phyloP scores from a whole-genome alignment of 2,113 vertebrate genomes.

The Gambusia affinis region DNA sequence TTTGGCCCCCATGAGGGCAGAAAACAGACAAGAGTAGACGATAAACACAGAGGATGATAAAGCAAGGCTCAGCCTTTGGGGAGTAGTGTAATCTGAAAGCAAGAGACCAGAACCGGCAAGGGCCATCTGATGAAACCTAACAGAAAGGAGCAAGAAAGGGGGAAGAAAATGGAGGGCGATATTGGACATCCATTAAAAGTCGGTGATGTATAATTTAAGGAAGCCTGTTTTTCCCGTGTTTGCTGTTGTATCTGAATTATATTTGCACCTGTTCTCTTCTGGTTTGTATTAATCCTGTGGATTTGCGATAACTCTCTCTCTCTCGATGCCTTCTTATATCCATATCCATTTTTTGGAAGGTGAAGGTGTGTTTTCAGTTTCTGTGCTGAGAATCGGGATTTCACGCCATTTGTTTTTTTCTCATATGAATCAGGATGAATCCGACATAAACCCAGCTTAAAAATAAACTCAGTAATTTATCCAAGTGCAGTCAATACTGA shows the following conservation, averaged over 20 bases:
- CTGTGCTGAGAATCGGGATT: background rate
- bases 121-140: constrained; percentile 65
- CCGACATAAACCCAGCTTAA: background rate
- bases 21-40: constrained; percentile 17
- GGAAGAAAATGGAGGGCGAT: background rate
- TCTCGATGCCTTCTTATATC: background rate
- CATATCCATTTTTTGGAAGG: background rate
- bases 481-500: background rate
- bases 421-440: background rate
- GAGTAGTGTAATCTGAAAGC: constrained; percentile 66
- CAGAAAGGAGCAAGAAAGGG: constrained; percentile 30
- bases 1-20: constrained; percentile 30
- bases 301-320: background rate
- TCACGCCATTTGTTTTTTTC: background rate
- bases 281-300: constrained; percentile 11
- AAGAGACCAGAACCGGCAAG: constrained; percentile 41
- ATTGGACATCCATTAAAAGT: constrained; percentile 22
- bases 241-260: constrained; percentile 6
- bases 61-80: constrained; percentile 38
- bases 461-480: background rate
- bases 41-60: constrained; percentile 51
- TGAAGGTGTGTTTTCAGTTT: background rate
- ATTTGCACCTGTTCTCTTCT: background rate
- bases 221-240: constrained; percentile 6
- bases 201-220: constrained; percentile 36